Evolutionary conservation across 2,797 vertebrate genomes (phyloP).

Genomic region (Leptatherina wallacei): DNA sequence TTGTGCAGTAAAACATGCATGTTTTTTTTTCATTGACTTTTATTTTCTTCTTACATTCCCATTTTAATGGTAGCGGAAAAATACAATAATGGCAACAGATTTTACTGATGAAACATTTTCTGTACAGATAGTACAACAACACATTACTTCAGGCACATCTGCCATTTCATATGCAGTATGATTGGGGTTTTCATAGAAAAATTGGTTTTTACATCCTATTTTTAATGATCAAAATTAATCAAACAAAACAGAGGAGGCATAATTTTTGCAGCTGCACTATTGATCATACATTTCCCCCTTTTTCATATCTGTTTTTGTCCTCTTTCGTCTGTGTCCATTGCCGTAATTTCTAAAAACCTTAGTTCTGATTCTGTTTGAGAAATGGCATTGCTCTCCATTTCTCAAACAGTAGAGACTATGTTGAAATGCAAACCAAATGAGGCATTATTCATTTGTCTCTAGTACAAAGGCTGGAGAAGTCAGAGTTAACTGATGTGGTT

Average conservation of each 20-base stretch:
- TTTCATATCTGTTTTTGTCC: neutral
- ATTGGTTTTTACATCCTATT: conserved; percentile 36
- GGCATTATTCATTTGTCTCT: conserved; percentile 41
- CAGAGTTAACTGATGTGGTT: conserved; percentile 54
- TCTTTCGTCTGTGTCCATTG: conserved; percentile 37
- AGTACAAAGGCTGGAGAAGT: conserved; percentile 40
- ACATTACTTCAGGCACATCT: conserved; percentile 15
- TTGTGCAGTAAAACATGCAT: conserved; percentile 9
- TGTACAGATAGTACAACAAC: conserved; percentile 33
- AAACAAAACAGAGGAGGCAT: conserved; percentile 36
- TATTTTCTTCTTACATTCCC: neutral
- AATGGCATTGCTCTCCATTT: conserved; percentile 28
- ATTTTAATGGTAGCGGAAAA: conserved; percentile 28
- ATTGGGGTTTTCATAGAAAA: conserved; percentile 13
- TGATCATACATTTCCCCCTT: conserved; percentile 24
- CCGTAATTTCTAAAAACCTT: conserved; percentile 44
- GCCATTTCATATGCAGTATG: neutral
- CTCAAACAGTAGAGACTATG: neutral
- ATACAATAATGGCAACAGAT: conserved; percentile 56
- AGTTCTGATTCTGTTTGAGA: conserved; percentile 24
- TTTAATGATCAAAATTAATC: conserved; percentile 42
- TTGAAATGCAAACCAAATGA: conserved; percentile 25
- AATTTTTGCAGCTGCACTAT: conserved; percentile 29
- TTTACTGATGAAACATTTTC: conserved; percentile 27
- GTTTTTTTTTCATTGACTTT: neutral